Evolutionary conservation across 1,140 invertebrate genomes (phyloP), one percentile per base, ranked within the genome.

Genomic region (Adelges cooleyi): DNA sequence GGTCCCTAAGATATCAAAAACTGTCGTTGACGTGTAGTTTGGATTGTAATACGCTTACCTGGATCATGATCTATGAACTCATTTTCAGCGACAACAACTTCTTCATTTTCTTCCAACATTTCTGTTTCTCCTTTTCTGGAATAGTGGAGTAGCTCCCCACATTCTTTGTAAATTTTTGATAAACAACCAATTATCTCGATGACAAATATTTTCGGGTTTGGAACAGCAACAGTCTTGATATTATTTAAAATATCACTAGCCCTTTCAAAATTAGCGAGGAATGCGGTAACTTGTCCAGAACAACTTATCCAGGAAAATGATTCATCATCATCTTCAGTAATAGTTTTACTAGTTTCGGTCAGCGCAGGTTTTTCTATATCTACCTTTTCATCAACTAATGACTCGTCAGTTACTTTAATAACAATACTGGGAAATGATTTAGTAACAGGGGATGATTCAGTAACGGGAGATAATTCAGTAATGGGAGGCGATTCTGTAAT

Each of bases 261-360:
- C 23, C 27, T 51, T 51, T 51, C 50, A 51, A 51, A 51, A 51
- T 51, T 51, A 51, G 50, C n/a, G 22, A 51, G 50, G 13, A 51
- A 51, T 27, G 50, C 50, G 22, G 50, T 25, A 51, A 51, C 50
- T 51, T 51, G 23, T 33, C 50, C 23, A 51, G 27, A 18, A 51
- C 50, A 51, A 51, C 11, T 51, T 51, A 51, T 51, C 50, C 50
- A 51, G 23, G 50, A 51, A 51, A 51, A 51, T 51, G 50, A 51
- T 23, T 4, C 22, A 51, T 51, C 50, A 23, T 51, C 27, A 51
- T 18, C 20, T 13, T 23, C 27, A 51, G 23, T 51, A 23, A 23
- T 33, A 27, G 8, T 49, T 9, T 6, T 49, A 9, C 17, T 17
- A 49, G 23, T 51, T 27, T 53, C 25, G n/a, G n/a, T n/a, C 50